Conservation (phyloP, 2,113 vertebrate species). For the Leiothrix lutea region DNA sequence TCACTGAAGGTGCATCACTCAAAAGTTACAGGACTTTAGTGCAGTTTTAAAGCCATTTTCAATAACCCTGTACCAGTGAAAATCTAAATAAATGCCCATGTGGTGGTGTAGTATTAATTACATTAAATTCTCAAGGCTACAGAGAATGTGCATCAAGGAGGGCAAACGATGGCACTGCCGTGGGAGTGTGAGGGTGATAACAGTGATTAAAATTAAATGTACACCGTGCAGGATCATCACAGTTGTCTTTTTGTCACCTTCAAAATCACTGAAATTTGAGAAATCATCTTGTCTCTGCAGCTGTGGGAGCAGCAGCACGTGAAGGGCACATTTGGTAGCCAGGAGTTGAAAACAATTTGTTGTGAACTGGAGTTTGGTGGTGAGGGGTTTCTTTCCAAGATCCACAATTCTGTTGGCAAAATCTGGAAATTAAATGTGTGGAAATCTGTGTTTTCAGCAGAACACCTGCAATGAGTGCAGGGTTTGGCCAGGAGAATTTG, state of each 20-base stretch:
- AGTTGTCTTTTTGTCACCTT: neutral
- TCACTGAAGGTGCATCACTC: neutral
- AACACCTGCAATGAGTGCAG: neutral
- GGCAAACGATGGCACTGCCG: neutral
- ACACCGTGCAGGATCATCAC: neutral
- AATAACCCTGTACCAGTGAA: neutral
- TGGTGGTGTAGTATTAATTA: neutral
- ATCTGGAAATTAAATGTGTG: neutral
- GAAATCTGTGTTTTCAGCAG: neutral
- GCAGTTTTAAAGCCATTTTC: neutral
- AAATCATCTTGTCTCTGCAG: neutral
- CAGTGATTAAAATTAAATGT: neutral
- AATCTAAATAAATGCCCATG: neutral
- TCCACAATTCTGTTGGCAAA: neutral
- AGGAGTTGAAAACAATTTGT: neutral
- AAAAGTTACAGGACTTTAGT: neutral
- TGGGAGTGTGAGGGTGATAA: neutral
- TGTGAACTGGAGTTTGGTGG: neutral
- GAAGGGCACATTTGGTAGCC: neutral
- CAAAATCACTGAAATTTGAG: neutral
- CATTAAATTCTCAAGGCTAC: neutral
- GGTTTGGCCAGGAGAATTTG: neutral
- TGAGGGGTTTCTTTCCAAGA: neutral
- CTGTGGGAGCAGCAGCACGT: neutral
- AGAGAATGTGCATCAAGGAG: neutral